Conservation (phyloP, 1,140 invertebrate species). For the Asbolus verrucosus region DNA sequence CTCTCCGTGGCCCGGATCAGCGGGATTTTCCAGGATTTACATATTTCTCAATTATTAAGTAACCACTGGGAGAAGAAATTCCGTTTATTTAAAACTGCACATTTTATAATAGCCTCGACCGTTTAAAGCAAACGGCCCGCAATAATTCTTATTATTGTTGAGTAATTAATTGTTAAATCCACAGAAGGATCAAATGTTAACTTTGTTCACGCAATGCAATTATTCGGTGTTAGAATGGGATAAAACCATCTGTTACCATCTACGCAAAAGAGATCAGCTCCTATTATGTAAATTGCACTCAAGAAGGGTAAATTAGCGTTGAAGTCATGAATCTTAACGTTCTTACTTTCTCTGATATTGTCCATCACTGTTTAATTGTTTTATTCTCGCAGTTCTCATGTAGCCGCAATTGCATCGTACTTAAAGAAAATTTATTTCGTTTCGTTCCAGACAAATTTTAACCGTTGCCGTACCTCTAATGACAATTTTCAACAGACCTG, state of each 20-base stretch:
- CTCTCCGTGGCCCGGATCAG: too few relatives aligned
- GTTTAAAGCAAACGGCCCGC: too few relatives aligned
- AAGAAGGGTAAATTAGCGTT: conserved; percentile 10
- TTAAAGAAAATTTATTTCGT: too few relatives aligned
- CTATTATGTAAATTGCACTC: conserved; percentile 3
- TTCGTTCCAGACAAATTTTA: too few relatives aligned
- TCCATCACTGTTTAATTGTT: conserved; percentile 25
- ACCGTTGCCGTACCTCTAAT: too few relatives aligned
- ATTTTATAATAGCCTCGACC: too few relatives aligned
- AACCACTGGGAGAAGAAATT: too few relatives aligned
- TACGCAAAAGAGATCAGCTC: background rate
- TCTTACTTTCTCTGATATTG: conserved; percentile 28
- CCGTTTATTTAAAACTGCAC: too few relatives aligned
- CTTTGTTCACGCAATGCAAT: conserved; percentile 23
- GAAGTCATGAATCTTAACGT: conserved; percentile 11
- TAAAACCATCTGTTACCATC: too few relatives aligned
- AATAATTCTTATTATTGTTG: too few relatives aligned
- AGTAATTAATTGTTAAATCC: background rate
- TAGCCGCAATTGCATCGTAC: too few relatives aligned
- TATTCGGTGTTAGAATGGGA: conserved; percentile 9
- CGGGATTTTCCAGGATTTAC: background rate
- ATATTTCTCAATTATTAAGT: conserved; percentile 17
- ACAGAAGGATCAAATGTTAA: conserved; percentile 16
- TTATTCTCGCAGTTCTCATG: background rate
- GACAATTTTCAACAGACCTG: too few relatives aligned